A percentile compares a stretch with the other conserved stretches of the same genome.
Conservation (phyloP, 2,888 invertebrate species). For the Tetragonula carbonaria region DNA sequence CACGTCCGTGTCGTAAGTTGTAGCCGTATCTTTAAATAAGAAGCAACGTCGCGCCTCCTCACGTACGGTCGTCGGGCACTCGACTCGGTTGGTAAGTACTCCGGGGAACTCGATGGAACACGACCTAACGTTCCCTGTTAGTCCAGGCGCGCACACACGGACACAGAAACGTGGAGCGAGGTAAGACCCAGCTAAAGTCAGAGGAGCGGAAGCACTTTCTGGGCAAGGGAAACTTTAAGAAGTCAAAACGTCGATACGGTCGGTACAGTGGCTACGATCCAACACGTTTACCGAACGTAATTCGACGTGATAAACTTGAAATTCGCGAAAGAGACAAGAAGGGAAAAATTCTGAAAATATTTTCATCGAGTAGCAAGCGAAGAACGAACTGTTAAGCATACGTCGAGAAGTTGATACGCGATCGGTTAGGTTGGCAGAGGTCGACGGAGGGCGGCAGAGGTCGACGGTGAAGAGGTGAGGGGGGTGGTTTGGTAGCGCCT, state of each 20-base stretch:
- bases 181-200: neutral
- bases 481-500: conserved; percentile 67
- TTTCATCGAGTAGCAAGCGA: neutral
- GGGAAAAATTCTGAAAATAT: too few relatives aligned
- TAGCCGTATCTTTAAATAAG: conserved; percentile 79
- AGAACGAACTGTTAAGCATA: neutral
- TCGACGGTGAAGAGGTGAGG: conserved; percentile 28
- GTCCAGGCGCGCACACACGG: neutral
- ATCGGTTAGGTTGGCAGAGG: neutral
- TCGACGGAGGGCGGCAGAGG: conserved; percentile 2
- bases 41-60: conserved; percentile 65
- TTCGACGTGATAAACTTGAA: too few relatives aligned
- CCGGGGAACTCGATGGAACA: conserved; percentile 56
- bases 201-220: too few relatives aligned
- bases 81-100: conserved; percentile 73
- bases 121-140: conserved; percentile 45
- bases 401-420: neutral
- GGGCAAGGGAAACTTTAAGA: neutral
- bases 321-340: too few relatives aligned
- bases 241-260: conserved; percentile 10
- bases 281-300: too few relatives aligned
- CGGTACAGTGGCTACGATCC: neutral
- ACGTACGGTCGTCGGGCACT: conserved; percentile 37
- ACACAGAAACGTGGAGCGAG: too few relatives aligned
- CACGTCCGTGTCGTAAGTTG: conserved; percentile 82